phyloP scores from a whole-genome alignment of 2,797 vertebrate genomes.

The Peromyscus eremicus region DNA sequence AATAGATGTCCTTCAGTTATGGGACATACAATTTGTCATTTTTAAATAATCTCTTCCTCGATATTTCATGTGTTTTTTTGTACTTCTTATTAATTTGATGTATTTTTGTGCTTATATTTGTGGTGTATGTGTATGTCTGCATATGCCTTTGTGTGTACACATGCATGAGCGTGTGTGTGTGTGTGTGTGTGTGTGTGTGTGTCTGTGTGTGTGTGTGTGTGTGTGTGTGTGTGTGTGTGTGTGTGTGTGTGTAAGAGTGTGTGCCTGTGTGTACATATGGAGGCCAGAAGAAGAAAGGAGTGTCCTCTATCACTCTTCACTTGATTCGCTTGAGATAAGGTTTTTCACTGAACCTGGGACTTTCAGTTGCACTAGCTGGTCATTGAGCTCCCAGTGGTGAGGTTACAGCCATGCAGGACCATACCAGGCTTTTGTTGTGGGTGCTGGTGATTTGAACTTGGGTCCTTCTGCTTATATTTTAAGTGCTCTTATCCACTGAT shows the following conservation, averaged over 20 bases:
- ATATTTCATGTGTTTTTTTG: slow-evolving; percentile 24
- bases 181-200: not conserved
- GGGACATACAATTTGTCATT: not conserved
- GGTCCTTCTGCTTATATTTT: not conserved
- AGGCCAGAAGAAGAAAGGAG: not conserved
- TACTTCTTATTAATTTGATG: not conserved
- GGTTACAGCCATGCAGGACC: not conserved
- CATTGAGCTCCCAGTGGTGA: not conserved
- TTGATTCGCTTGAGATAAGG: not conserved
- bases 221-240: no score
- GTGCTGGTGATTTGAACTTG: not conserved
- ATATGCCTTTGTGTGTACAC: not conserved
- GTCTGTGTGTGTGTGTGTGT: no score
- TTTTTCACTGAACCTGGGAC: not conserved
- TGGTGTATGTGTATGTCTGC: not conserved
- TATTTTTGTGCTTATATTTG: not conserved
- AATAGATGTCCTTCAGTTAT: not conserved
- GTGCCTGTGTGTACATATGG: not conserved
- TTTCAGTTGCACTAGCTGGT: not conserved
- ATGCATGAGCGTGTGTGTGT: no score
- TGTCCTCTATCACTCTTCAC: not conserved
- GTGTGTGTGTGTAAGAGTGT: no score
- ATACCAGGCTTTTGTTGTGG: not conserved
- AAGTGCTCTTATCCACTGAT: not conserved
- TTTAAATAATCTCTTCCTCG: slow-evolving; percentile 40